Evolutionary conservation across 1,140 invertebrate genomes (phyloP).

Genomic region (Bathynomus jamesi): DNA sequence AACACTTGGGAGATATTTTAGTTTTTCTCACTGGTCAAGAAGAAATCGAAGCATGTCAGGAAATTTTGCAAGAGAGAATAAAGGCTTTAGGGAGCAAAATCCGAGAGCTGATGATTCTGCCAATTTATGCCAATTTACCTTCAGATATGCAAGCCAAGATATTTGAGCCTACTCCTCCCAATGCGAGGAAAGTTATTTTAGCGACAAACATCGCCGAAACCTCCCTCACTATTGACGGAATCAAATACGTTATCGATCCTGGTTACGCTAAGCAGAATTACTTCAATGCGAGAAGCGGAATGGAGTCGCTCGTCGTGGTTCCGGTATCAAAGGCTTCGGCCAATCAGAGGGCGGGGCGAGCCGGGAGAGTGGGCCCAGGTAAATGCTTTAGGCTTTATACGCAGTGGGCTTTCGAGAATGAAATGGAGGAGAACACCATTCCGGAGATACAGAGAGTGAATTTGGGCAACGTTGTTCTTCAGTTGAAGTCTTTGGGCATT

Average conservation of each 20-base stretch:
- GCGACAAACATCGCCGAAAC: slow-evolving; percentile 99
- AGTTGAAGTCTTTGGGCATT: slow-evolving; percentile 93
- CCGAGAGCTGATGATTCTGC: slow-evolving; percentile 84
- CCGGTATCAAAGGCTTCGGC: slow-evolving; percentile 94
- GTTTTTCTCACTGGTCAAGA: slow-evolving; percentile 93
- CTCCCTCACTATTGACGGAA: slow-evolving; percentile 97
- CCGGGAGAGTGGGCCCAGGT: slow-evolving; percentile 85
- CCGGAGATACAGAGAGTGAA: slow-evolving; percentile 98
- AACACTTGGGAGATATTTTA: slow-evolving; percentile 88
- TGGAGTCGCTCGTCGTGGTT: slow-evolving; percentile 96
- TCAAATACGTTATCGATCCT: slow-evolving; percentile 98
- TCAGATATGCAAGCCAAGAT: slow-evolving; percentile 99
- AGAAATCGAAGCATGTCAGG: slow-evolving; percentile 93
- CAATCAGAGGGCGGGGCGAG: slow-evolving; percentile 85
- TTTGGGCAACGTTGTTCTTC: slow-evolving; percentile 92
- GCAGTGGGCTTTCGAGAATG: slow-evolving; percentile 93
- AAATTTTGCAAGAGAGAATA: slow-evolving; percentile 82
- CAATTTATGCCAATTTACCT: slow-evolving; percentile 96
- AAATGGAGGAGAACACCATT: slow-evolving; percentile 94
- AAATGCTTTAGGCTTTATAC: slow-evolving; percentile 98
- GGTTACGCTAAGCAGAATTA: slow-evolving; percentile 99
- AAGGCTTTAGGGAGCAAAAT: slow-evolving; percentile 86
- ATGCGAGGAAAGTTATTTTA: slow-evolving; percentile 88
- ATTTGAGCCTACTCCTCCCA: slow-evolving; percentile 89
- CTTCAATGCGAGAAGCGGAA: slow-evolving; percentile 94